Evolutionary conservation across 2,888 invertebrate genomes (phyloP).

Genomic region (Apotomis turbidana): DNA sequence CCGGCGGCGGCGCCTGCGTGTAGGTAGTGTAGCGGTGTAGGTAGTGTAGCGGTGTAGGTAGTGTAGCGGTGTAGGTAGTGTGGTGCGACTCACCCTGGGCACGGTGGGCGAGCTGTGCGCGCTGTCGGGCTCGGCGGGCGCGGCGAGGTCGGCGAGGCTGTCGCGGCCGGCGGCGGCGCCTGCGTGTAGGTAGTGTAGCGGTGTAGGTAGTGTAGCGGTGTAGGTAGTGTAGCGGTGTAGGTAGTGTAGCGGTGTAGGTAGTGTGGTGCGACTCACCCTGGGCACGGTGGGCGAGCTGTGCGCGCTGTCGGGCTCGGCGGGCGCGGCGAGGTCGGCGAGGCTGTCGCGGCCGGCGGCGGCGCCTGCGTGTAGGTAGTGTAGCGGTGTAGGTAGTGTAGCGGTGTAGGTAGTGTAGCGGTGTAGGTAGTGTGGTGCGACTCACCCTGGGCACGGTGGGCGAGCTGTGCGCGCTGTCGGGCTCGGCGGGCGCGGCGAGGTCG

Average conservation of each 20-base stretch:
- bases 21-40: too few relatives aligned
- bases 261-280: too few relatives aligned
- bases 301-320: slow-evolving; percentile 93
- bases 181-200: slow-evolving; percentile 45
- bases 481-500: slow-evolving; percentile 88
- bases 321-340: slow-evolving; percentile 88
- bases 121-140: slow-evolving; percentile 92
- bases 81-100: not conserved
- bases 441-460: slow-evolving; percentile 88
- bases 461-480: slow-evolving; percentile 94
- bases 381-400: too few relatives aligned
- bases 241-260: too few relatives aligned
- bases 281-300: slow-evolving; percentile 93
- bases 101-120: slow-evolving; percentile 95
- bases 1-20: slow-evolving; percentile 76
- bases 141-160: slow-evolving; percentile 89
- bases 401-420: too few relatives aligned
- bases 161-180: slow-evolving; percentile 83
- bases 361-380: too few relatives aligned
- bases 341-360: slow-evolving; percentile 85
- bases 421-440: too few relatives aligned
- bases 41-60: too few relatives aligned
- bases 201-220: too few relatives aligned
- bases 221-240: too few relatives aligned
- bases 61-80: too few relatives aligned